Conservation (phyloP, 1,140 invertebrate genomes). For the Zaprionus africanus region DNA sequence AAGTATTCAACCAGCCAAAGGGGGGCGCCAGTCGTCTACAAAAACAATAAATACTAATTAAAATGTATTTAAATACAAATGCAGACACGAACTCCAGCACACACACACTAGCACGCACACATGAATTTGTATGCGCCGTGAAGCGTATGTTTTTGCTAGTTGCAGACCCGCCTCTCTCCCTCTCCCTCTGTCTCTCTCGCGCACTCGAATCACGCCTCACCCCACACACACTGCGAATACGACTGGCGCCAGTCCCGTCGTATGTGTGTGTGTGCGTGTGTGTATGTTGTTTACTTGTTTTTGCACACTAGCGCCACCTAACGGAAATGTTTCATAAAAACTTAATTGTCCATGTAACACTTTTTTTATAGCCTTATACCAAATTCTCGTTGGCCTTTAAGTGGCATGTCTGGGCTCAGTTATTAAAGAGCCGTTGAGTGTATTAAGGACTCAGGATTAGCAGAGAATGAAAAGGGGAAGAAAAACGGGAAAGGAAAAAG, state of each 20-base stretch:
- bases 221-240: conserved; percentile 6
- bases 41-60: conserved; percentile 81
- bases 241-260: conserved; percentile 36
- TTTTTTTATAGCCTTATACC: conserved; percentile 52
- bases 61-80: conserved; percentile 79
- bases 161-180: conserved; percentile 1
- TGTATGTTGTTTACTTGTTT: conserved; percentile 60
- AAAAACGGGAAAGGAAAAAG: neutral
- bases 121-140: conserved; percentile 53
- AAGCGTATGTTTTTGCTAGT: conserved; percentile 47
- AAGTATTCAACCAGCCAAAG: conserved; percentile 32
- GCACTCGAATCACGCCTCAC: neutral
- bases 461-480: neutral
- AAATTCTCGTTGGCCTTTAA: conserved; percentile 44
- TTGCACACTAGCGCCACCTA: conserved; percentile 69
- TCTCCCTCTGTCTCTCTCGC: neutral
- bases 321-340: conserved; percentile 79
- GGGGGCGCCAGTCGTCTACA: conserved; percentile 42
- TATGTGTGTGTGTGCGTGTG: conserved; percentile 36
- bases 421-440: conserved; percentile 49
- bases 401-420: conserved; percentile 40
- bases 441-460: conserved; percentile 1
- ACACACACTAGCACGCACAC: conserved; percentile 24
- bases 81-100: conserved; percentile 49
- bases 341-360: conserved; percentile 79